These are phyloP conservation scores for Gryllus longicercus DNA, from an alignment of 2,888 invertebrate genomes.

Conservation along the genomic window DNA sequence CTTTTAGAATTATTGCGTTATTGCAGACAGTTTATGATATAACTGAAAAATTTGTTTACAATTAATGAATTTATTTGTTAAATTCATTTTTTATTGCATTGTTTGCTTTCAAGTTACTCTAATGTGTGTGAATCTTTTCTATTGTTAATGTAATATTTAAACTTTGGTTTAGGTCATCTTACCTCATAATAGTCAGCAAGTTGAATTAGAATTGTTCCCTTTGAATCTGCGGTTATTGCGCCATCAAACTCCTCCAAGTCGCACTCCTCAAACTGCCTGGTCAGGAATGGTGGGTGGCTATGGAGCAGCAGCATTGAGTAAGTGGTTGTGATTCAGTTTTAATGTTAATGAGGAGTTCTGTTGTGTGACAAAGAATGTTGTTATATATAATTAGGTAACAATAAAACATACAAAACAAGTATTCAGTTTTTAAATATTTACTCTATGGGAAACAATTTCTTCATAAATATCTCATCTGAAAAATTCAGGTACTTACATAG, in stretches of 20 bases:
- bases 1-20: no score
- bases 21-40: no score
- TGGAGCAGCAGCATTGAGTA: conserved; percentile 58
- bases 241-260: conserved; percentile 55
- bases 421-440: no score
- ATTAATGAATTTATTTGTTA: no score
- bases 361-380: not conserved
- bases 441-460: no score
- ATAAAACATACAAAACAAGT: not conserved
- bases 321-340: conserved; percentile 19
- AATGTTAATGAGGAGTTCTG: not conserved
- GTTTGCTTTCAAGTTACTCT: no score
- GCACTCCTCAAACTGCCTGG: conserved; percentile 42
- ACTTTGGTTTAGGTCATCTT: conserved; percentile 58
- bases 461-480: no score
- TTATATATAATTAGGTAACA: not conserved
- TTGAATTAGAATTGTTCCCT: conserved; percentile 82
- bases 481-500: no score
- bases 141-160: no score
- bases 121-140: no score
- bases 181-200: conserved; percentile 60
- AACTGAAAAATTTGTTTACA: no score
- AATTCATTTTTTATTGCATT: no score
- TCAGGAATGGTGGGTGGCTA: conserved; percentile 58
- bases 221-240: conserved; percentile 70